Evolutionary conservation across 1,140 invertebrate genomes (phyloP).

Genomic region (Pomacea maculata): DNA sequence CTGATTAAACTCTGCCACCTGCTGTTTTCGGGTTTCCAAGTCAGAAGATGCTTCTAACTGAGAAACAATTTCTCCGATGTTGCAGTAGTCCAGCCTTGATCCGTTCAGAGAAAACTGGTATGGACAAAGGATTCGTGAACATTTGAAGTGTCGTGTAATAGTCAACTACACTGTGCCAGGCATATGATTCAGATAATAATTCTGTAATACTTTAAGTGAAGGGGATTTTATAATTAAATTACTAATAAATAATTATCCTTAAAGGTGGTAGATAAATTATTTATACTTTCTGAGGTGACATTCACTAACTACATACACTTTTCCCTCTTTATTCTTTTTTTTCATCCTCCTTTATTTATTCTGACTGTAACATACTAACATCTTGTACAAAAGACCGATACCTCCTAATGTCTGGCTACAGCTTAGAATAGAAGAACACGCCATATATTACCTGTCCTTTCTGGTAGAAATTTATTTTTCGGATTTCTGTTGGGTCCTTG

Average conservation of each 20-base stretch:
- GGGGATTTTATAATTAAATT: too few species aligned
- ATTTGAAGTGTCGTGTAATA: too few species aligned
- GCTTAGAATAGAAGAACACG: neutral
- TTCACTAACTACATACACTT: too few species aligned
- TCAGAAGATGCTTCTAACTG: slow-evolving; percentile 22
- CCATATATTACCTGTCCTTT: slow-evolving; percentile 47
- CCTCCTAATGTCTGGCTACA: too few species aligned
- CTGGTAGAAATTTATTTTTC: slow-evolving; percentile 55
- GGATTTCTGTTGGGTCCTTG: slow-evolving; percentile 74
- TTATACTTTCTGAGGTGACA: too few species aligned
- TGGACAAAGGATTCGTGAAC: neutral
- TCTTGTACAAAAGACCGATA: too few species aligned
- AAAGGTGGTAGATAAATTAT: too few species aligned
- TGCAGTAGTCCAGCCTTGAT: slow-evolving; percentile 46
- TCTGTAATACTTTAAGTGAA: neutral
- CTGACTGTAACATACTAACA: too few species aligned
- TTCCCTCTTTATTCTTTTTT: too few species aligned
- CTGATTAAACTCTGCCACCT: neutral
- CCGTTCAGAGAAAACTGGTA: slow-evolving; percentile 42
- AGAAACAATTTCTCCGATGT: slow-evolving; percentile 37
- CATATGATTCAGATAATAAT: neutral
- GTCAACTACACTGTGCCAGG: neutral
- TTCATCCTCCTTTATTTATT: too few species aligned
- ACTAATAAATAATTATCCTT: too few species aligned
- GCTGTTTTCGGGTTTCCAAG: neutral